phyloP scores from a whole-genome alignment of 1,140 invertebrate species.

The Drosophila neocordata region DNA sequence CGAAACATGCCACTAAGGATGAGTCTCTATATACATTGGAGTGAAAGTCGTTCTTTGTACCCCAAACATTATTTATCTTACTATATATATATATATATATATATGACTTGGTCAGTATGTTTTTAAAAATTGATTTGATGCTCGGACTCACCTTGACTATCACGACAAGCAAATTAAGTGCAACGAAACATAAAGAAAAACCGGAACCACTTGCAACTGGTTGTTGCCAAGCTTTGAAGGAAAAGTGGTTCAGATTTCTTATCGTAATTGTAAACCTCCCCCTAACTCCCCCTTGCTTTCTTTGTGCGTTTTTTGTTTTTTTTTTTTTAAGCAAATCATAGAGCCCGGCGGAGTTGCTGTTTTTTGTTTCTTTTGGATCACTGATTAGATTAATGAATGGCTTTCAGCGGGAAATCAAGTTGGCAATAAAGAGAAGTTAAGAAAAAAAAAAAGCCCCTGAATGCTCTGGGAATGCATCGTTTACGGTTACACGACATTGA shows the following conservation, averaged over 20 bases:
- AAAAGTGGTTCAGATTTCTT: constrained; percentile 71
- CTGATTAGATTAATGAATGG: constrained; percentile 80
- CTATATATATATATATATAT: constrained; percentile 37
- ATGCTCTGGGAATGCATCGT: constrained; percentile 49
- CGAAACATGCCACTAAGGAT: constrained; percentile 5
- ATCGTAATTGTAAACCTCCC: constrained; percentile 44
- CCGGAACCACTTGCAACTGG: constrained; percentile 43
- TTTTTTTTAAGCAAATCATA: constrained; percentile 46
- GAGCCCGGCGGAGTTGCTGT: constrained; percentile 45
- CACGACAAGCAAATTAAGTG: constrained; percentile 55
- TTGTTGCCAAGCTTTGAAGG: background rate
- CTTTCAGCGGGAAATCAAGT: constrained; percentile 52
- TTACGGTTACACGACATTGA: constrained; percentile 72
- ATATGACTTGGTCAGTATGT: constrained; percentile 64
- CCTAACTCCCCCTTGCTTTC: constrained; percentile 5
- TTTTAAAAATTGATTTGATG: constrained; percentile 15
- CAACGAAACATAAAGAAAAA: constrained; percentile 26
- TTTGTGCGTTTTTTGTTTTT: constrained; percentile 12
- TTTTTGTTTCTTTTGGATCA: constrained; percentile 68
- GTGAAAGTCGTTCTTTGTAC: constrained; percentile 40
- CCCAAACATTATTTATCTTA: background rate
- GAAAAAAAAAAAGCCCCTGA: constrained; percentile 23
- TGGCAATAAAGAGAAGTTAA: background rate
- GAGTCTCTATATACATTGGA: constrained; percentile 6
- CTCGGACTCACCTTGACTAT: constrained; percentile 17